Base-by-base conservation (phyloP, 1,140 invertebrate genomes). In the Drosophila takahashii region DNA sequence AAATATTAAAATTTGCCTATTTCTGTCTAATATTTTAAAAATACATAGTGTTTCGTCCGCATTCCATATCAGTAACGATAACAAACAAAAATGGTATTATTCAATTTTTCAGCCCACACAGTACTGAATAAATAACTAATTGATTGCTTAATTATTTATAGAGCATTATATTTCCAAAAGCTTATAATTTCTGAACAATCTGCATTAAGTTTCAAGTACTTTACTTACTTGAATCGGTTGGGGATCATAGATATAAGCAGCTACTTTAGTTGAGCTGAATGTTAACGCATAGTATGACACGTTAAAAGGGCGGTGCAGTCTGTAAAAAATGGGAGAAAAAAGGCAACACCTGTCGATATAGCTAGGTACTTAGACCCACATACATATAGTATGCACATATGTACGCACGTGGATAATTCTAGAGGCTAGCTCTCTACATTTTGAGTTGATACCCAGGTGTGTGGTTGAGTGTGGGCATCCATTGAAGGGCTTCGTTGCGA, bases 401-500 rank as follows among this genome's bases (percentile, higher is more conserved):
- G 48, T 54, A 77, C 73, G 48, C 61, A 77, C 73, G 73, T 76
- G 61, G 60, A 67, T 76, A 75, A 54, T 77, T 64, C 58, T 75
- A 73, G 57, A 39, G 71, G 56, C 56, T 74, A 73, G 54, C 54
- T 65, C 59, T 67, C 60, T 16, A 34, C 59, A 34, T 66, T 66
- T 66, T 39, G 36, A 41, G 58, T 64, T 64, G 45, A 41, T 36
- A 37, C 27, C 27, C 39, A 22, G 18, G 52, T 58, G 61, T 32
- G 32, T 10, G 4, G 1, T 11, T 18, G 27, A 16, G 56, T 11
- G 57, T 45, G 66, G 36, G 58, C 57, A 48, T 47, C 69, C 57
- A 74, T 74, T 77, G 73, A 77, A 77, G 73, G 73, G 73, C 73
- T 77, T 77, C 73, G 62, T 65, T 75, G 72, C 37, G 64, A 77